These are phyloP conservation scores for Uria aalge DNA, from an alignment of 2,113 vertebrate species.

Conservation along the genomic window DNA sequence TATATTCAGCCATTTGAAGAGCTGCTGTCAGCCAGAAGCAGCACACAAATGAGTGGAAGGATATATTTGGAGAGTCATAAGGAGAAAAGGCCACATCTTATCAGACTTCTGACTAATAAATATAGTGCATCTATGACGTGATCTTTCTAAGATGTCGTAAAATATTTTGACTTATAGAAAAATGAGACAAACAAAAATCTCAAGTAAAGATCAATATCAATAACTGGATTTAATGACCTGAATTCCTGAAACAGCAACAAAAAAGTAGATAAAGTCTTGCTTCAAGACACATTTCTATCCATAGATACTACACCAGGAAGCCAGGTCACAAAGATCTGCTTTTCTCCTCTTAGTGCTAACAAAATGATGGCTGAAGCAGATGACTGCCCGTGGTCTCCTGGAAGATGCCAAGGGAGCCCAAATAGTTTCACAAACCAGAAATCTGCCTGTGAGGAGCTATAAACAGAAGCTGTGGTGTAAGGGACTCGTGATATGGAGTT, in stretches of 20 bases:
- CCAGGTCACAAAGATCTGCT: not conserved
- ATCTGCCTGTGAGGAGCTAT: not conserved
- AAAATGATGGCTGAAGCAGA: not conserved
- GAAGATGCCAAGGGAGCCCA: not conserved
- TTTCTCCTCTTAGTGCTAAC: not conserved
- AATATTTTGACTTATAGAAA: not conserved
- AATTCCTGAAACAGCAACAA: not conserved
- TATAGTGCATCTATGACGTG: not conserved
- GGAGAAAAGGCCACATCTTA: not conserved
- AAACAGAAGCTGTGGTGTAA: not conserved
- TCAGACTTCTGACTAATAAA: constrained; percentile 1
- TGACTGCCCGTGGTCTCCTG: not conserved
- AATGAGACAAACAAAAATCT: not conserved
- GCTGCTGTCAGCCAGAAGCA: not conserved
- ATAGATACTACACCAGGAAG: not conserved
- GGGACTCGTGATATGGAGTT: not conserved
- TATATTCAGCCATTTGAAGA: not conserved
- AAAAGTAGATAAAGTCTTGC: not conserved
- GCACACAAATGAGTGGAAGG: not conserved
- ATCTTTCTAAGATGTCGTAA: not conserved
- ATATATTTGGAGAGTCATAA: not conserved
- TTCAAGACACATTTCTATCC: not conserved
- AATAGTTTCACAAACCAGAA: not conserved
- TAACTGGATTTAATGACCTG: not conserved
- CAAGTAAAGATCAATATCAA: not conserved